A percentile compares a stretch with the other conserved stretches of the same genome.
Evolutionary conservation across 2,888 invertebrate species (phyloP).

Genomic region (Drosophila koepferae): DNA sequence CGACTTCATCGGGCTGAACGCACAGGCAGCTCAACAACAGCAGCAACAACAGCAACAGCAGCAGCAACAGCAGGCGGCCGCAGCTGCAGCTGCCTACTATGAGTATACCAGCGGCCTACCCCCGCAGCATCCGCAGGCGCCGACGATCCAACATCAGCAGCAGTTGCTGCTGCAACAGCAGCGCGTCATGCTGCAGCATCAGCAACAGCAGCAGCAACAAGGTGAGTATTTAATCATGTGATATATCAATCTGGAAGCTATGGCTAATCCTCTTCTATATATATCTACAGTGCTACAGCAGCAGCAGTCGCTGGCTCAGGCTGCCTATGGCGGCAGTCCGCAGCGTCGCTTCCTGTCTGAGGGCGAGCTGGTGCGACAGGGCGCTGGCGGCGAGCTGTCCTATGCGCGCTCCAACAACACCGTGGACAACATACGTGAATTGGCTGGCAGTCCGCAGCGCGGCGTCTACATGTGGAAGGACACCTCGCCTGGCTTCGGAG

Average conservation of each 20-base stretch:
- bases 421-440: constrained; percentile 94
- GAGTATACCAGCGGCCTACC: constrained; percentile 84
- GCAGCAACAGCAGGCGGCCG: constrained; percentile 73
- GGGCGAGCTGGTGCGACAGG: constrained; percentile 91
- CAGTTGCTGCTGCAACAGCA: constrained; percentile 84
- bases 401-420: constrained; percentile 91
- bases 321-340: constrained; percentile 87
- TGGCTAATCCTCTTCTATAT: neutral
- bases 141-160: constrained; percentile 84
- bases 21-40: constrained; percentile 81
- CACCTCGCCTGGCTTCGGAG: constrained; percentile 88
- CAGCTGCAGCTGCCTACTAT: constrained; percentile 83
- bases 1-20: constrained; percentile 92
- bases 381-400: constrained; percentile 86
- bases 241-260: fast-evolving
- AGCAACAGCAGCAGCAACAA: constrained; percentile 71
- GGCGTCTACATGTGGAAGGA: constrained; percentile 93
- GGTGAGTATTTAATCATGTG: constrained; percentile 54
- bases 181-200: constrained; percentile 80
- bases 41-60: constrained; percentile 78
- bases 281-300: constrained; percentile 52
- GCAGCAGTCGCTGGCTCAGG: constrained; percentile 68
- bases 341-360: constrained; percentile 93
- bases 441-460: constrained; percentile 94
- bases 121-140: constrained; percentile 84